phyloP scores from a whole-genome alignment of 2,113 vertebrate genomes.

The human (Homo sapiens) region DNA sequence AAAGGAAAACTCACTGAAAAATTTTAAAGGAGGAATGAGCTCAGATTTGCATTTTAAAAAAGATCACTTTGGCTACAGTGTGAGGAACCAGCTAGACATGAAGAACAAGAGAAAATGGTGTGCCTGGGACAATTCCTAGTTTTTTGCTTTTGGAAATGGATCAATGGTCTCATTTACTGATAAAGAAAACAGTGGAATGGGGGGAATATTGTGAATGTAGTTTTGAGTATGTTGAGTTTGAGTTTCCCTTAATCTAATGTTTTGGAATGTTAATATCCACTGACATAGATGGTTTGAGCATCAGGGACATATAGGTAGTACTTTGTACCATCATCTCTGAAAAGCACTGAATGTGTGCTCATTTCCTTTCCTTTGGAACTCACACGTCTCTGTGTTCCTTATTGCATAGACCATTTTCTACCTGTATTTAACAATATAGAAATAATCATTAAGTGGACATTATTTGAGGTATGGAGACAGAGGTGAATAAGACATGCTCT shows the following conservation, averaged over 20 bases:
- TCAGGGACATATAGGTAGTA: neutral
- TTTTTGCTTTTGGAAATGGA: slow-evolving; percentile 2
- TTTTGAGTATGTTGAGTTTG: slow-evolving; percentile 22
- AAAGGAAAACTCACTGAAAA: neutral
- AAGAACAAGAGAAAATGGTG: neutral
- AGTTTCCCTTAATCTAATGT: neutral
- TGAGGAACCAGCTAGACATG: neutral
- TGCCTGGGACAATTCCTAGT: neutral
- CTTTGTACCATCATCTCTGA: neutral
- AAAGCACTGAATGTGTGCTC: neutral
- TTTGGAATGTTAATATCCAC: neutral
- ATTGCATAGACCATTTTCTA: neutral
- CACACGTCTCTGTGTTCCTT: neutral
- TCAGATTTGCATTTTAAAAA: neutral
- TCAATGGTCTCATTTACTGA: neutral
- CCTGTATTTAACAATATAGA: neutral
- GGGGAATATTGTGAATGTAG: neutral
- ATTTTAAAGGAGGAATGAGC: neutral
- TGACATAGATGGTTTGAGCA: neutral
- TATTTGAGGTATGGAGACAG: neutral
- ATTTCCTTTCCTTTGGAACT: neutral
- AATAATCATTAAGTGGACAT: neutral
- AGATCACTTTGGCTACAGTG: neutral
- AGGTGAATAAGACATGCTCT: neutral
- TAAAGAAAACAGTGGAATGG: neutral